Conservation (phyloP, 2,888 invertebrate genomes). For the Morpho deidamia region DNA sequence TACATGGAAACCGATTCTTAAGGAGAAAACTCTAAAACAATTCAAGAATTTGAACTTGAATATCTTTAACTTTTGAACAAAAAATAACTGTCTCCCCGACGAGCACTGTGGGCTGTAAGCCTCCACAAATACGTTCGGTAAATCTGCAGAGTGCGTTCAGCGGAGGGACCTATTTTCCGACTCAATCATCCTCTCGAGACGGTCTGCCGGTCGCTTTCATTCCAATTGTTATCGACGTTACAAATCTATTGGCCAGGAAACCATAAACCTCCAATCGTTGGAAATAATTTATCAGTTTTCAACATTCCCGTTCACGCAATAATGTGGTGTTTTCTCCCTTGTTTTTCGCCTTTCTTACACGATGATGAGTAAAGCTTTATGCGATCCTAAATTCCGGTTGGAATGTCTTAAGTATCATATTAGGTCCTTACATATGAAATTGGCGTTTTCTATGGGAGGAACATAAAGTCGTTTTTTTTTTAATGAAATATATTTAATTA, state of each 20-base stretch:
- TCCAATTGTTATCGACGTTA: slow-evolving; percentile 28
- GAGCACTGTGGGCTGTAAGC: slow-evolving; percentile 23
- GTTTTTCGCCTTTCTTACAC: neutral
- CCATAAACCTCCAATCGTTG: slow-evolving; percentile 22
- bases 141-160: slow-evolving; percentile 35
- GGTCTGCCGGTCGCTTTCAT: slow-evolving; percentile 37
- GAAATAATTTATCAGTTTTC: slow-evolving; percentile 26
- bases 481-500: no score
- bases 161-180: slow-evolving; percentile 54
- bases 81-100: neutral
- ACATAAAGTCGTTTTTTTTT: no score
- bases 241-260: slow-evolving; percentile 27
- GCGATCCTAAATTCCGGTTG: neutral
- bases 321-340: slow-evolving; percentile 5
- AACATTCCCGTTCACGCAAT: slow-evolving; percentile 12
- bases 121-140: slow-evolving; percentile 29
- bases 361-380: slow-evolving; percentile 1
- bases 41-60: neutral
- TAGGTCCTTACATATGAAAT: no score
- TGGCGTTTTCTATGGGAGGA: no score
- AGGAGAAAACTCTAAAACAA: no score
- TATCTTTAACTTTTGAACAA: neutral
- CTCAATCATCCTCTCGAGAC: slow-evolving; percentile 76
- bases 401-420: no score
- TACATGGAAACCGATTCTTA: no score